Evolutionary conservation across 2,888 invertebrate species (phyloP).

Genomic region (Miltochrista miniata): DNA sequence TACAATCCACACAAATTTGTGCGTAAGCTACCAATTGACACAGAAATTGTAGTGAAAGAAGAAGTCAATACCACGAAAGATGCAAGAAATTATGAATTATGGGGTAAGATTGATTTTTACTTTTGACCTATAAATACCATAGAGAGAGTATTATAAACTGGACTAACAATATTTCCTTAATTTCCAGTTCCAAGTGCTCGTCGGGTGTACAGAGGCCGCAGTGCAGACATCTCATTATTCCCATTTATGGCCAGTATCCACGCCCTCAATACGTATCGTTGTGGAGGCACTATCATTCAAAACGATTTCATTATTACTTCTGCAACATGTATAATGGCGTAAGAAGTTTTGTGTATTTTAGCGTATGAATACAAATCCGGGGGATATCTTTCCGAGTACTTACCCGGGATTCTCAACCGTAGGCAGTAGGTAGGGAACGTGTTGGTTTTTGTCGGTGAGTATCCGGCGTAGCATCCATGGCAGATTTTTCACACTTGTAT

Average conservation of each 20-base stretch:
- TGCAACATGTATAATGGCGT: constrained; percentile 47
- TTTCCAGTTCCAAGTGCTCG: background rate
- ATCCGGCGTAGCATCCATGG: too few species aligned
- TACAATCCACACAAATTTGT: background rate
- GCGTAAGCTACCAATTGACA: background rate
- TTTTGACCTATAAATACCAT: too few species aligned
- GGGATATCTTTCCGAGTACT: too few species aligned
- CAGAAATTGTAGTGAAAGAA: background rate
- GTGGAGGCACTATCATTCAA: constrained; percentile 49
- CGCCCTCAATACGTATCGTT: constrained; percentile 35
- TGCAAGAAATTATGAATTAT: background rate
- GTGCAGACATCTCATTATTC: constrained; percentile 20
- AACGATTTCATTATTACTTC: constrained; percentile 51
- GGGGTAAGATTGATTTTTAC: background rate
- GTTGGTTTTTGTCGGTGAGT: too few species aligned
- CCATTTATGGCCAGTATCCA: constrained; percentile 52
- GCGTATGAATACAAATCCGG: too few species aligned
- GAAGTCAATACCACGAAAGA: background rate
- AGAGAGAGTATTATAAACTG: too few species aligned
- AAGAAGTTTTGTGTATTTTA: background rate
- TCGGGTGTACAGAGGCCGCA: constrained; percentile 19
- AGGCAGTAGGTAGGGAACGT: too few species aligned
- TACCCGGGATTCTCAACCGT: too few species aligned
- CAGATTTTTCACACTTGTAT: too few species aligned
- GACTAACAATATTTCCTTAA: background rate